Base-by-base conservation (phyloP, 2,797 vertebrate species). In the Crenichthys baileyi region DNA sequence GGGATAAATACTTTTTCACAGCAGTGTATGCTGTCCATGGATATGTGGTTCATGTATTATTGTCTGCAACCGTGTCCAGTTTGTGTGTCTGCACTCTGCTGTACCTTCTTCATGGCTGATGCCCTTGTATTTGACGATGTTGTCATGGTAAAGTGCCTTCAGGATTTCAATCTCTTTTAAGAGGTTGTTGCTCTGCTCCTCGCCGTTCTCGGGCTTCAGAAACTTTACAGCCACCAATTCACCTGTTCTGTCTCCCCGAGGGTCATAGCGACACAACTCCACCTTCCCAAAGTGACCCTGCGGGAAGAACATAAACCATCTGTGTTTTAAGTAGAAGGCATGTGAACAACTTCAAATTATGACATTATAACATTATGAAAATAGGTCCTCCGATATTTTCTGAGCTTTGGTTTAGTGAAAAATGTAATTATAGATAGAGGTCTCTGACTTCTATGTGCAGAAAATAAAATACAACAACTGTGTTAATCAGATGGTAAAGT, bases 221-320 rank as follows among this genome's bases (percentile, higher is more conserved):
- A 97, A 99, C 81, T 99, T 99, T 55, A 99, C 98, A 0, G 98
- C 98, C 87, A 99, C 98, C 86, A 97, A 91, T 86, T 99, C 98
- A 0, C 98, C 98, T 0, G 98, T 99, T 65, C 96, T 96, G 91
- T 99, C 98, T 0, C 97, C 98, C 22, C 97, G 96, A 0, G 97
- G 98, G 83, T 99, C 98, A 1, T 99, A 99, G 4, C 96, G 96
- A 87, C 97, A 99, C 85, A 99, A 94, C 70, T 99, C 98, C 70
- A 99, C 98, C 90, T 97, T 99, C 31, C 98, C 98, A 56, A 98
- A 99, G 94, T 99, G 98, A 53, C 98, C 98, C 98, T 99, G 60
- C 15, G 22, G 9, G 26, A 78, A 36, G 55, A 73, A 72, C 16
- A 22, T 0, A n/a, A n/a, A 61, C 22, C 7, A 2, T 65, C 12